These are phyloP conservation scores for Heteronetta atricapilla DNA, from an alignment of 2,113 vertebrate genomes.

Conservation along the genomic window DNA sequence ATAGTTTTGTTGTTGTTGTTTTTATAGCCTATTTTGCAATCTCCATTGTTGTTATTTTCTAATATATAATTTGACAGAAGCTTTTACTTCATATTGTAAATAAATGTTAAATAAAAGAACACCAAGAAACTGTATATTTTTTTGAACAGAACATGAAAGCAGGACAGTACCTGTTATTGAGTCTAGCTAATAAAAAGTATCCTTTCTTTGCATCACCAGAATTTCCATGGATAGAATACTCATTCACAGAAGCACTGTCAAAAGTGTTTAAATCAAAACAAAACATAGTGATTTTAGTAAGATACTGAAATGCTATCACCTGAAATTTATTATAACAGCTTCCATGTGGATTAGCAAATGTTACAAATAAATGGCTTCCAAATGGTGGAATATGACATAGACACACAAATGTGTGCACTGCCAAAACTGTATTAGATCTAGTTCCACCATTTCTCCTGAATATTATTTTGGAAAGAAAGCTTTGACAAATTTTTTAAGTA, in stretches of 20 bases:
- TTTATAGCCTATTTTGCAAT: not conserved
- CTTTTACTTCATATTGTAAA: not conserved
- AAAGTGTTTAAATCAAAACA: not conserved
- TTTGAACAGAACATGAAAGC: slow-evolving; percentile 3
- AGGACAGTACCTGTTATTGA: not conserved
- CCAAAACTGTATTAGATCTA: not conserved
- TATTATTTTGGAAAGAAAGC: not conserved
- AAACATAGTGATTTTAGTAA: not conserved
- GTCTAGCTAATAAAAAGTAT: not conserved
- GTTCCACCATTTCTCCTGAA: not conserved
- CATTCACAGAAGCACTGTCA: not conserved
- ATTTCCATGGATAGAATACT: not conserved
- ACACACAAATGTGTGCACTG: not conserved
- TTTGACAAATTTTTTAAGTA: not conserved
- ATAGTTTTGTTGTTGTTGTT: not conserved
- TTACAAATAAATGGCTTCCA: not conserved
- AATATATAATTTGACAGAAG: not conserved
- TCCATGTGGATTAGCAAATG: not conserved
- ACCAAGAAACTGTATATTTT: not conserved
- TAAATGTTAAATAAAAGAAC: not conserved
- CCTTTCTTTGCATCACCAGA: not conserved
- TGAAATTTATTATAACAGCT: not conserved
- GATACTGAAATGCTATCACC: not conserved
- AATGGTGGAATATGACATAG: not conserved
- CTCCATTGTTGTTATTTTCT: not conserved